Evolutionary conservation across 2,797 vertebrate species (phyloP).

Genomic region (Falco biarmicus): DNA sequence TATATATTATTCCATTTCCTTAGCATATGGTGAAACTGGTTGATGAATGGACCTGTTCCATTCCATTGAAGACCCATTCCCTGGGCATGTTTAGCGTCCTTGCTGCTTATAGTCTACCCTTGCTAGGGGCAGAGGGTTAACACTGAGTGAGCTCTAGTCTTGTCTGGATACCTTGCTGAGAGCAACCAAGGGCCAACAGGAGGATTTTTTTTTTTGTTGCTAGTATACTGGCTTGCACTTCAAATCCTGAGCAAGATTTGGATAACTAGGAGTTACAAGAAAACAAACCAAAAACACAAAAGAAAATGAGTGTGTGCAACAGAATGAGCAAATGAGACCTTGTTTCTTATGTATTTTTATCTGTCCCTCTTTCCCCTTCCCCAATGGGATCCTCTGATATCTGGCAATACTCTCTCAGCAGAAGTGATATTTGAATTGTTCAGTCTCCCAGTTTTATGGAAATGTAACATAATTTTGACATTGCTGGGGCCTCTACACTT

Average conservation of each 20-base stretch:
- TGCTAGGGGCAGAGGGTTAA: neutral
- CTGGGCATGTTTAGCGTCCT: neutral
- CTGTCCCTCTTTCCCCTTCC: neutral
- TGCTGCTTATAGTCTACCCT: neutral
- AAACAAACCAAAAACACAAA: neutral
- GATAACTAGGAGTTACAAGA: neutral
- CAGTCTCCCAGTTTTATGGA: neutral
- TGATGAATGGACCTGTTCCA: neutral
- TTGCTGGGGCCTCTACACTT: neutral
- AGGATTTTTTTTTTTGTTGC: neutral
- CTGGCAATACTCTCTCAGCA: neutral
- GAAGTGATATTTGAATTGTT: neutral
- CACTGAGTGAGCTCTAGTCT: neutral
- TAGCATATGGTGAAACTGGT: neutral
- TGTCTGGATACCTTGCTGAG: neutral
- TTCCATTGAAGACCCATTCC: neutral
- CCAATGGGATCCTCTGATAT: neutral
- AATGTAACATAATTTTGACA: neutral
- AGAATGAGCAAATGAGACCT: neutral
- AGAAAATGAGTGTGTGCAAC: neutral
- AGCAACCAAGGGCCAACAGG: neutral
- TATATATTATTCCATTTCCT: neutral
- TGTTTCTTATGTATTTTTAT: neutral
- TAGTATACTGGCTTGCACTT: neutral
- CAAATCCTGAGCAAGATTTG: neutral